Conservation (phyloP, 2,113 vertebrate genomes). For the Gracilinanus agilis region DNA sequence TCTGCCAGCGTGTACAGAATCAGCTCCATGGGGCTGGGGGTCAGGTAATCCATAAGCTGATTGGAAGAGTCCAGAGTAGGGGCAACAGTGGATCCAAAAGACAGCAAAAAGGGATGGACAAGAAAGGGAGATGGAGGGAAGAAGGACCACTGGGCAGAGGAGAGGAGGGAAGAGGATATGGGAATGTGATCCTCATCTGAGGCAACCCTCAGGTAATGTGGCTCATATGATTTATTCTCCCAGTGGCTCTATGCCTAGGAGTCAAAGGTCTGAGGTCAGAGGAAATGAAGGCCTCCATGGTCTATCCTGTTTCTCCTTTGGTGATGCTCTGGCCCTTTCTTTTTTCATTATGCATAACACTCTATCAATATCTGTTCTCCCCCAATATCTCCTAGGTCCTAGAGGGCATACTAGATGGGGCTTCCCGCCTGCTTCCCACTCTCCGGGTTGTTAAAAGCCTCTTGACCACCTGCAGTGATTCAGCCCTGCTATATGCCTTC, state of each 20-base stretch:
- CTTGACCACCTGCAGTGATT: constrained; percentile 83
- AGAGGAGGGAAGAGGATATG: background rate
- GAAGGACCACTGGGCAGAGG: background rate
- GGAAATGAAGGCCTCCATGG: background rate
- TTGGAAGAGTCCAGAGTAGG: background rate
- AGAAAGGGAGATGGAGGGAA: constrained; percentile 4
- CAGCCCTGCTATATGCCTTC: constrained; percentile 78
- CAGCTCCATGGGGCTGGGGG: constrained; percentile 84
- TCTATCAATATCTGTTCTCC: background rate
- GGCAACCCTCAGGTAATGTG: background rate
- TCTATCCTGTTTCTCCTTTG: background rate
- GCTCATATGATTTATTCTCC: background rate
- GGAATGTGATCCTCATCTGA: background rate
- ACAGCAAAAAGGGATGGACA: background rate
- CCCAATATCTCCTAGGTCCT: constrained; percentile 83
- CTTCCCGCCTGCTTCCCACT: constrained; percentile 81
- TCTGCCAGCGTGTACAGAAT: constrained; percentile 84
- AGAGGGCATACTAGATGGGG: constrained; percentile 84
- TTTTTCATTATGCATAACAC: constrained; percentile 1
- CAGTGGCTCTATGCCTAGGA: background rate
- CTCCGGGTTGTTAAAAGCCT: constrained; percentile 89
- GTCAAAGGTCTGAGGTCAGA: constrained; percentile 9
- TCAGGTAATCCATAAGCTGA: constrained; percentile 83
- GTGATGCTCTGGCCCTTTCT: background rate
- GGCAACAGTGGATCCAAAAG: too few relatives aligned